A percentile compares a stretch with the other conserved stretches of the same genome.
Conservation (phyloP, 2,113 vertebrate genomes). For the Stictonetta naevosa region DNA sequence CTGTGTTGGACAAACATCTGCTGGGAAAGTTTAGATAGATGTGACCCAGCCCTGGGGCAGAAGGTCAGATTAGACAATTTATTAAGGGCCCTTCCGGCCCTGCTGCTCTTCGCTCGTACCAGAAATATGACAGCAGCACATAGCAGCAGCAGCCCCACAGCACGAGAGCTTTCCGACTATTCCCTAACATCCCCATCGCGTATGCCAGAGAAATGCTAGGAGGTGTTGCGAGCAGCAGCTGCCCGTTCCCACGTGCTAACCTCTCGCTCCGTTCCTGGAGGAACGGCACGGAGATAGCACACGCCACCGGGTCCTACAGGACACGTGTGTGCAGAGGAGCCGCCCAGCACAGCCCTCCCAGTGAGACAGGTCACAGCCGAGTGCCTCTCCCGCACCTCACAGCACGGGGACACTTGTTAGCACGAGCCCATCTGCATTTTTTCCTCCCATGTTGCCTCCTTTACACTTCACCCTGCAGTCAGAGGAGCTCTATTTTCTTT, state of each 20-base stretch:
- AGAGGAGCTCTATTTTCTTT: neutral
- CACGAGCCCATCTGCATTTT: neutral
- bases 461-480: neutral
- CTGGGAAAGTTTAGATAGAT: conserved; percentile 51
- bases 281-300: neutral
- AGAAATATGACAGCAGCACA: neutral
- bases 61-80: neutral
- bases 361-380: neutral
- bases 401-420: fast-evolving
- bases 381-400: neutral
- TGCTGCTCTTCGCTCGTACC: neutral
- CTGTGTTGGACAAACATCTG: conserved; percentile 18
- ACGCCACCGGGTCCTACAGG: too few relatives aligned
- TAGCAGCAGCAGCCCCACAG: neutral
- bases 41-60: neutral
- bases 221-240: neutral
- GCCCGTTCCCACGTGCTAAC: neutral
- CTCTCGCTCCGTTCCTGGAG: neutral
- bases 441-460: neutral
- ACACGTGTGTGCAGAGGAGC: fast-evolving
- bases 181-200: neutral
- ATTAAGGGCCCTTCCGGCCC: neutral
- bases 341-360: neutral
- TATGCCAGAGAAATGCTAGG: fast-evolving
- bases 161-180: fast-evolving